Base-by-base conservation (phyloP, 2,888 invertebrate species). In the Rhingia rostrata region DNA sequence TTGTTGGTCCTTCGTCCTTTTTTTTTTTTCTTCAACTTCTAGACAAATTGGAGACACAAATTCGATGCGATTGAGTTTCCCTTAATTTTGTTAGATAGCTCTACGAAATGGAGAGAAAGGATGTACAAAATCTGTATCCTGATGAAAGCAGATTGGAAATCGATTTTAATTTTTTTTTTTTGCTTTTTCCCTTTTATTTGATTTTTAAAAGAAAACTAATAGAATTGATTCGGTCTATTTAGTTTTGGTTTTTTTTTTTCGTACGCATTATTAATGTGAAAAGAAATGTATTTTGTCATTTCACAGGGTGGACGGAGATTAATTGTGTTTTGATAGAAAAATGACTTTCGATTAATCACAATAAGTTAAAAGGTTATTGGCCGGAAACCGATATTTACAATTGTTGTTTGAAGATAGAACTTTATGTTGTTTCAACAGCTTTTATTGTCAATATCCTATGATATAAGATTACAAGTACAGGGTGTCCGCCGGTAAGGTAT, bases 11-110 rank as follows among this genome's bases (percentile, higher is more conserved):
- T 69, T 69, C 56, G 35, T 58, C 5, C 22, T 39, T 64, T 9
- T 51, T 51, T 60, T 63, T 41, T 22, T 39, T 30, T 72, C 22
- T 32, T 49, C 37, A 63, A 61, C 30, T 67, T 70, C 60, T 74
- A 84, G 84, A 84, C 84, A 84, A 84, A 84, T 84, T 84, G 84
- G 84, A 84, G 84, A 84, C 75, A 74, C 84, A 75, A 84, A 80
- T 80, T 75, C 74, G 54, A 74, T 70, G 70, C 80, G 80, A 84
- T 84, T 80, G 75, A 80, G 66, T 84, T 84, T 75, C 12, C 43
- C 43, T 70, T 84, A 84, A 84, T 80, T 75, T 74, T 49, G 75
- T 79, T 80, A 80, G 60, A 66, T 33, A 43, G 41, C 47, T n/a
- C 56, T 69, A 60, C 14, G 35, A 60, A 58, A 54, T 35, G 9